Evolutionary conservation across 2,113 vertebrate species (phyloP).

Genomic region (Atlantisia rogersi): DNA sequence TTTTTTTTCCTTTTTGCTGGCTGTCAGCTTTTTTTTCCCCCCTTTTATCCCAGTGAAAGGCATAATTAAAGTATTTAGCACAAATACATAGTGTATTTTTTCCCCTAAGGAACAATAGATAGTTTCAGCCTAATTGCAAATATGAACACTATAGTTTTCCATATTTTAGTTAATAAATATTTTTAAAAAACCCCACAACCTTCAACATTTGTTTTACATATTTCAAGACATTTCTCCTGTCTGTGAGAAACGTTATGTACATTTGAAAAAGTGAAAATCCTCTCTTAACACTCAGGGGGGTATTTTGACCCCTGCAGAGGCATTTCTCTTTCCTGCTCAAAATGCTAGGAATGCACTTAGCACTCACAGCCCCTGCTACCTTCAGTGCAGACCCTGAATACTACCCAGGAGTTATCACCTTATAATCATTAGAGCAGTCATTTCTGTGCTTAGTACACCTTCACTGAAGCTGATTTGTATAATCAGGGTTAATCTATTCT

Average conservation of each 20-base stretch:
- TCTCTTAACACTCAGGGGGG: neutral
- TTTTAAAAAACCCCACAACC: neutral
- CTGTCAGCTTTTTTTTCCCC: slow-evolving; percentile 84
- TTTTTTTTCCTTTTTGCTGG: slow-evolving; percentile 86
- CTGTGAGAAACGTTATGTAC: neutral
- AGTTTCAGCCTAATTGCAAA: slow-evolving; percentile 10
- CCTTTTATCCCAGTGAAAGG: slow-evolving; percentile 55
- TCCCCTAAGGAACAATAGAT: neutral
- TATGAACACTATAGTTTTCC: neutral
- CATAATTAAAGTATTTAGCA: slow-evolving; percentile 63
- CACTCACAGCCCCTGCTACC: neutral
- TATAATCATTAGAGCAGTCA: slow-evolving; percentile 34
- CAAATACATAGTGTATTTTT: neutral
- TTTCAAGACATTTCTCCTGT: neutral
- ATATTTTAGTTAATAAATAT: neutral
- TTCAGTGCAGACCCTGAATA: neutral
- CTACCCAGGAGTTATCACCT: slow-evolving; percentile 7
- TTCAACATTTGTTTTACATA: neutral
- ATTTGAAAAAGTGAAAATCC: neutral
- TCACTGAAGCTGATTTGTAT: slow-evolving; percentile 47
- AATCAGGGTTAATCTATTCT: slow-evolving; percentile 55
- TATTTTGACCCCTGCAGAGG: neutral
- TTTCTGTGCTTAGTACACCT: slow-evolving; percentile 54
- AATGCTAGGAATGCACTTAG: neutral
- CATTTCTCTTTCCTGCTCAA: neutral